A percentile compares a stretch with the other conserved stretches of the same genome.
These are phyloP conservation scores for Bombus soroeensis DNA, from an alignment of 1,140 invertebrate genomes.

Conservation along the genomic window DNA sequence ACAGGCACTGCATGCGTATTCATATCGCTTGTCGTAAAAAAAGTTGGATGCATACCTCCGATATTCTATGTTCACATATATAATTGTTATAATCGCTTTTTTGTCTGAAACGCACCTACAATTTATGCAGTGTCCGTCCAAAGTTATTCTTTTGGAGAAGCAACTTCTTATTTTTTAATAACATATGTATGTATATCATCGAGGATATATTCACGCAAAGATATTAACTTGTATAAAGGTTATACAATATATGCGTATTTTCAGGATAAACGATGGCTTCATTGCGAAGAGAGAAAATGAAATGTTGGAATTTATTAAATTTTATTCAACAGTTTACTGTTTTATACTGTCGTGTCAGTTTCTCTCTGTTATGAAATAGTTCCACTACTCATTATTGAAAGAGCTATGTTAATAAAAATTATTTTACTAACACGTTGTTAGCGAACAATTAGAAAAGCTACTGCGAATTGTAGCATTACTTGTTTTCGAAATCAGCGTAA, in stretches of 20 bases:
- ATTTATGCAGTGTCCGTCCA: constrained; percentile 64
- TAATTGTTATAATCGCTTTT: constrained; percentile 5
- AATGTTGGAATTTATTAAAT: background rate
- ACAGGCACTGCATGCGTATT: constrained; percentile 58
- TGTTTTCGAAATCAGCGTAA: background rate
- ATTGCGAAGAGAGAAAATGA: background rate
- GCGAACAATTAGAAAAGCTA: background rate
- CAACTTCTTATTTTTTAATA: constrained; percentile 35
- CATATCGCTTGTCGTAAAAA: constrained; percentile 30
- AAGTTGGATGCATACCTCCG: constrained; percentile 28
- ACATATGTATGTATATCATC: background rate
- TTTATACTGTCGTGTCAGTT: background rate
- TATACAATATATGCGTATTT: background rate
- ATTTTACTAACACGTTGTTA: background rate
- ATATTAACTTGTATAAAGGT: constrained; percentile 16
- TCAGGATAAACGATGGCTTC: background rate
- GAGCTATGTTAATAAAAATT: background rate
- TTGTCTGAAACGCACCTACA: constrained; percentile 22
- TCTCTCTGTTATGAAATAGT: background rate
- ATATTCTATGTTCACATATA: constrained; percentile 24
- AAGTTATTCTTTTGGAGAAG: constrained; percentile 44
- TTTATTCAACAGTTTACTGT: background rate
- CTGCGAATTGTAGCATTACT: background rate
- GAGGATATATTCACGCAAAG: background rate
- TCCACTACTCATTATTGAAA: background rate